Evolutionary conservation across 2,888 invertebrate genomes (phyloP).

Genomic region (Tenthredo livida): DNA sequence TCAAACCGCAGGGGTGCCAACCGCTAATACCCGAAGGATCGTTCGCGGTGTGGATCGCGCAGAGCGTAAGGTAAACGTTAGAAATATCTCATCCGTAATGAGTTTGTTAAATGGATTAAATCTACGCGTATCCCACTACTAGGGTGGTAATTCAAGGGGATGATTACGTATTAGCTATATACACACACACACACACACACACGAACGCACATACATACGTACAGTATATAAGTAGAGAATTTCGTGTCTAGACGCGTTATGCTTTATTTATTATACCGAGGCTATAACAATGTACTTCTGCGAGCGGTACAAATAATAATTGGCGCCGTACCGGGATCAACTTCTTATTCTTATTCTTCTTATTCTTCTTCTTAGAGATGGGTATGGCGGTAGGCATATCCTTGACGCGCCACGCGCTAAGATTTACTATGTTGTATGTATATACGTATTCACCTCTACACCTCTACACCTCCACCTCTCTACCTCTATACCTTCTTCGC

Average conservation of each 20-base stretch:
- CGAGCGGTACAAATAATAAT: constrained; percentile 28
- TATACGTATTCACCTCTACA: neutral
- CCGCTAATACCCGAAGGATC: constrained; percentile 72
- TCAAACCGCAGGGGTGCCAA: constrained; percentile 77
- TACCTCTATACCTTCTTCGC: constrained; percentile 61
- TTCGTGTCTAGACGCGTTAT: too few relatives aligned
- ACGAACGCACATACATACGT: neutral
- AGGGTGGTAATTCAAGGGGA: constrained; percentile 8
- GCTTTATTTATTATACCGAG: neutral
- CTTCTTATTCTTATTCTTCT: neutral
- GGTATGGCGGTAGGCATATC: constrained; percentile 42
- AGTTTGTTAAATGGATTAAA: constrained; percentile 76
- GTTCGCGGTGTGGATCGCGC: constrained; percentile 66
- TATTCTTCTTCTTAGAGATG: neutral
- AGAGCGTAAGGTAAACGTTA: constrained; percentile 73
- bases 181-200: neutral
- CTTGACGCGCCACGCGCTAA: constrained; percentile 57
- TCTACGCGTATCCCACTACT: neutral
- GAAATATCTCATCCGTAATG: constrained; percentile 76
- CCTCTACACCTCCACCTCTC: too few relatives aligned
- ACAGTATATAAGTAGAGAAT: too few relatives aligned
- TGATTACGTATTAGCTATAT: neutral
- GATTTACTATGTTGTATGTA: constrained; percentile 74
- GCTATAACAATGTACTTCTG: constrained; percentile 14
- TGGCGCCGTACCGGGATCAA: constrained; percentile 45